Conservation (phyloP, 1,140 invertebrate species). For the Drosophila elegans region DNA sequence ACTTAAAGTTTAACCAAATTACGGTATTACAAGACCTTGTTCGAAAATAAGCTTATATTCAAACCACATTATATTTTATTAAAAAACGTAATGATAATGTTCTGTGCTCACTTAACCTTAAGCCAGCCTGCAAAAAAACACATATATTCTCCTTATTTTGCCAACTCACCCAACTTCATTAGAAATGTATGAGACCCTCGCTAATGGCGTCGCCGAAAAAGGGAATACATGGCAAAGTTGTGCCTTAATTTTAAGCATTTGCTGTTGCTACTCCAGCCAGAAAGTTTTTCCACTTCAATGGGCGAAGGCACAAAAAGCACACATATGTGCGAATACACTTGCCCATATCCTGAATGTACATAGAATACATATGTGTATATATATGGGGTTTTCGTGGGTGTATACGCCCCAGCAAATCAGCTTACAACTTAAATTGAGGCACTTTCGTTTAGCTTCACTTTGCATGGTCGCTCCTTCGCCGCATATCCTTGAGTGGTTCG, state of each 20-base stretch:
- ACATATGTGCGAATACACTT: slow-evolving; percentile 35
- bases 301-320: slow-evolving; percentile 14
- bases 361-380: slow-evolving; percentile 5
- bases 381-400: slow-evolving; percentile 20
- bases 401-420: slow-evolving; percentile 70
- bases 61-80: background rate
- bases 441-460: slow-evolving; percentile 82
- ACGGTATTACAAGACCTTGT: background rate
- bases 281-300: slow-evolving; percentile 79
- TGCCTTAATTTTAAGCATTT: slow-evolving; percentile 75
- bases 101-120: background rate
- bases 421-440: slow-evolving; percentile 83
- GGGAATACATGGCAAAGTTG: slow-evolving; percentile 55
- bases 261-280: slow-evolving; percentile 58
- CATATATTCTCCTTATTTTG: slow-evolving; percentile 30
- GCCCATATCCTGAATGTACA: slow-evolving; percentile 32
- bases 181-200: slow-evolving; percentile 28
- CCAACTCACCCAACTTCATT: slow-evolving; percentile 35
- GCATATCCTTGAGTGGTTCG: slow-evolving; percentile 66
- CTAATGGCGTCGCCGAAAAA: slow-evolving; percentile 20
- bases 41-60: background rate
- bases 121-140: background rate
- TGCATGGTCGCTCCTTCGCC: slow-evolving; percentile 71
- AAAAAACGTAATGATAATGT: background rate
- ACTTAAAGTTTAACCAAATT: no score